Evolutionary conservation across 1,140 invertebrate genomes (phyloP).

Genomic region (Papilio helenus): DNA sequence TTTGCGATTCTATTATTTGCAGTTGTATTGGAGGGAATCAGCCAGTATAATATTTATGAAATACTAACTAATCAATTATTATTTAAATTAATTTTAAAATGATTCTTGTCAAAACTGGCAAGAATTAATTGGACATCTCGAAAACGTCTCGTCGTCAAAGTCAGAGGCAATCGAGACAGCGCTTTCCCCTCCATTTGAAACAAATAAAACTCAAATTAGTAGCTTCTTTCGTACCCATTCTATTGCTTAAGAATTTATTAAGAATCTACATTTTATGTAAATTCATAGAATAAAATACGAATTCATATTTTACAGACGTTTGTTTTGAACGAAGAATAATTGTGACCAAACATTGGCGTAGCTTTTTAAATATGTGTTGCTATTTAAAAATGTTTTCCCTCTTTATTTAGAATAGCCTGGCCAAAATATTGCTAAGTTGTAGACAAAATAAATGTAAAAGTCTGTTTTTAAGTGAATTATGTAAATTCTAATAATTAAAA

Average conservation of each 20-base stretch:
- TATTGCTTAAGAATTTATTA: slow-evolving; percentile 4
- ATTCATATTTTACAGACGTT: background rate
- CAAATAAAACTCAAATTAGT: slow-evolving; percentile 39
- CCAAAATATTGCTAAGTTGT: background rate
- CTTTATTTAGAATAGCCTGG: background rate
- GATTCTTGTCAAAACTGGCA: slow-evolving; percentile 11
- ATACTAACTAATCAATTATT: background rate
- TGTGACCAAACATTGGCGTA: too few species aligned
- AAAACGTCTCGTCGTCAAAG: slow-evolving; percentile 13
- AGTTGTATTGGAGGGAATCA: too few species aligned
- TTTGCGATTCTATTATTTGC: too few species aligned
- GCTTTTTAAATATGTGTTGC: too few species aligned
- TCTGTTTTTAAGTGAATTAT: background rate
- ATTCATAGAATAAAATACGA: background rate
- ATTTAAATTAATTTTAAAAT: slow-evolving; percentile 8
- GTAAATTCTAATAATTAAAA: background rate
- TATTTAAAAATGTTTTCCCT: too few species aligned
- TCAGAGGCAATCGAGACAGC: slow-evolving; percentile 5
- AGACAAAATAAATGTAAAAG: background rate
- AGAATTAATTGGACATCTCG: slow-evolving; percentile 22
- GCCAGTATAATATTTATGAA: background rate
- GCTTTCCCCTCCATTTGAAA: slow-evolving; percentile 29
- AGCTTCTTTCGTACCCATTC: slow-evolving; percentile 32
- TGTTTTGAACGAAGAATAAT: background rate
- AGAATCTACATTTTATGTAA: slow-evolving; percentile 17